Evolutionary conservation across 2,113 vertebrate species (phyloP), one percentile per base, ranked within the genome.

Genomic region (Tor tambroides): DNA sequence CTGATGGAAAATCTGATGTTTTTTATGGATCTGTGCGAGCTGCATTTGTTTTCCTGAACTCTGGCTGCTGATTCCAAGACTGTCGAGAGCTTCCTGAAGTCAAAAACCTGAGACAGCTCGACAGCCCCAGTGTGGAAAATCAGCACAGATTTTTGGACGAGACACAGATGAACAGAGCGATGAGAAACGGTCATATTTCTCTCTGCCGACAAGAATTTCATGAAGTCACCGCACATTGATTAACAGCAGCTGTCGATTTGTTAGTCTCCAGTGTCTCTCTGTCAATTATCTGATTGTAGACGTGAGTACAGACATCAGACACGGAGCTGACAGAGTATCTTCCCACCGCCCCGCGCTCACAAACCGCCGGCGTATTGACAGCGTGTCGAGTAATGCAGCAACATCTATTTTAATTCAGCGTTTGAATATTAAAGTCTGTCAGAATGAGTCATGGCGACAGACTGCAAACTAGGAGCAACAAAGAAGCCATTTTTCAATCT

Each of bases 321-420:
- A 65, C 77, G 21, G 30, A 79, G 15, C 82, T 86, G 35, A 74
- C 72, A 82, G 79, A 86, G 67, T 84, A 89, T 89, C 89, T 88
- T 87, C 89, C 38, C 94, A 95, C 95, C 93, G 93, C 94, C 95
- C 95, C 56, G 30, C 32, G 67, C 46, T 74, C 74, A 69, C 94
- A 95, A 94, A 92, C 93, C 94, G 93, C 94, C 89, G 91, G 80
- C n/a, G 91, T 95, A 94, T 94, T 93, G 94, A 95, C 96, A 96
- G 95, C 95, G 93, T 91, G 90, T 94, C 92, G 92, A 91, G 94
- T 94, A 95, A 96, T 91, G 92, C 93, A 94, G 94, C 94, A 95
- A 95, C 94, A 95, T 96, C 97, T 94, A 97, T 97, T 97, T 96
- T 95, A 96, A 96, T 96, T 95, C 93, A 90, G 92, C 95, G 95